These are phyloP conservation scores for Yponomeuta evonymella DNA, from an alignment of 2,888 invertebrate species.

Conservation along the genomic window DNA sequence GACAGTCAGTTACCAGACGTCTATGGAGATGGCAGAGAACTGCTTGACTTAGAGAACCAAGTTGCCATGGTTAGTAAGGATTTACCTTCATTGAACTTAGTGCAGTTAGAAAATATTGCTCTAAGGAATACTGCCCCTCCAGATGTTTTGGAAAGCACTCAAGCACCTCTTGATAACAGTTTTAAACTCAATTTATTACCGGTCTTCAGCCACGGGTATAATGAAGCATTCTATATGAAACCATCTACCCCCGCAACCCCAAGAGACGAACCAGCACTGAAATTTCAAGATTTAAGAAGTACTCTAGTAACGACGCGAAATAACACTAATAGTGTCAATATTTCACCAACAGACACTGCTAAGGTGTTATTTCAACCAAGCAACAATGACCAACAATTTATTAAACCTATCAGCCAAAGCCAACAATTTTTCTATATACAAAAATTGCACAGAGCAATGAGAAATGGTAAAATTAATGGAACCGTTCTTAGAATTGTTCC, in stretches of 20 bases:
- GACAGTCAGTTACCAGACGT: not conserved
- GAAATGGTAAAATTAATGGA: not conserved
- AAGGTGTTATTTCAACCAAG: not conserved
- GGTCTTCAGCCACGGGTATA: not conserved
- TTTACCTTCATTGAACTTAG: constrained; percentile 38
- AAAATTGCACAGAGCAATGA: not conserved
- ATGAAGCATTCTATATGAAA: not conserved
- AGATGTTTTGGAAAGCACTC: not conserved
- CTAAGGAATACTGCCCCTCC: not conserved
- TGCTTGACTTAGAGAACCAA: constrained; percentile 55
- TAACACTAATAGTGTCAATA: not conserved
- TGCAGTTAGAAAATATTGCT: constrained; percentile 53
- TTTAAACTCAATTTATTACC: not conserved
- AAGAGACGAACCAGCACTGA: not conserved
- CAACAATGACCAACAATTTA: not conserved
- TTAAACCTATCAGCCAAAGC: not conserved
- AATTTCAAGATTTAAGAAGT: not conserved
- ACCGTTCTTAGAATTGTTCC: not conserved
- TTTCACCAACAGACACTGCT: not conserved
- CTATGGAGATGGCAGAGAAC: constrained; percentile 42
- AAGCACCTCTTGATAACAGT: not conserved
- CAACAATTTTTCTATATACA: not conserved
- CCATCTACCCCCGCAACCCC: not conserved
- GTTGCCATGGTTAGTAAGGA: constrained; percentile 46
- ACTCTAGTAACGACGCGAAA: not conserved